Percentiles rank a stretch among this genome's conserved stretches.
Evolutionary conservation across 2,888 invertebrate genomes (phyloP).

Genomic region (Euproctis similis): DNA sequence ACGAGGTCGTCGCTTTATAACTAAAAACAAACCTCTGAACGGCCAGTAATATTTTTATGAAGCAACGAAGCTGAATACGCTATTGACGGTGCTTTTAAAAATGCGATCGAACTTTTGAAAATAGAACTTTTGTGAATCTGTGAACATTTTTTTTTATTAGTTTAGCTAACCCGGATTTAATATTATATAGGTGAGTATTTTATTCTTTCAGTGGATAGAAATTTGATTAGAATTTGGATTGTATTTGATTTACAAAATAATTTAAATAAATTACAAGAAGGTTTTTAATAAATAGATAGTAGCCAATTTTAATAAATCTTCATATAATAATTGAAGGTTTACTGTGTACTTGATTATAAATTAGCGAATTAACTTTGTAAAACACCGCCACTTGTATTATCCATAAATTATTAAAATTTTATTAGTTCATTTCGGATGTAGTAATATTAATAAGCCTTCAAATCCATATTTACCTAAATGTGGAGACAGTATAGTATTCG

Average conservation of each 20-base stretch:
- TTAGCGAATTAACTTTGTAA: background rate
- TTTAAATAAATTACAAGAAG: no score
- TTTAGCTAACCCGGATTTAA: slow-evolving; percentile 16
- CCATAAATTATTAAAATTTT: no score
- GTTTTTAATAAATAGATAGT: no score
- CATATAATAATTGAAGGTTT: no score
- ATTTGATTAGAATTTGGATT: no score
- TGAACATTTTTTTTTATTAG: slow-evolving; percentile 9
- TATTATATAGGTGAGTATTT: slow-evolving; percentile 6
- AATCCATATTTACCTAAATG: no score
- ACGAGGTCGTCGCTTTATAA: slow-evolving; percentile 38
- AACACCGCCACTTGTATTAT: no score
- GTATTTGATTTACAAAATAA: background rate
- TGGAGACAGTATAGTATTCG: no score
- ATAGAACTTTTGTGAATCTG: slow-evolving; percentile 17
- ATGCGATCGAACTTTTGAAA: slow-evolving; percentile 9
- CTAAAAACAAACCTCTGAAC: slow-evolving; percentile 31
- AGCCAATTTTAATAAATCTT: no score
- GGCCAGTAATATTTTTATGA: slow-evolving; percentile 39
- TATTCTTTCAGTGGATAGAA: no score
- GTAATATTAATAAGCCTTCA: no score
- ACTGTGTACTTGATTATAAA: background rate
- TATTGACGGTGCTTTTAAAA: slow-evolving; percentile 18
- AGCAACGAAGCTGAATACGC: slow-evolving; percentile 20
- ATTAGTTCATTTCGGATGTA: no score